Evolutionary conservation across 2,113 vertebrate species (phyloP), one percentile per base, ranked within the genome.

Genomic region (Burhinus oedicnemus): DNA sequence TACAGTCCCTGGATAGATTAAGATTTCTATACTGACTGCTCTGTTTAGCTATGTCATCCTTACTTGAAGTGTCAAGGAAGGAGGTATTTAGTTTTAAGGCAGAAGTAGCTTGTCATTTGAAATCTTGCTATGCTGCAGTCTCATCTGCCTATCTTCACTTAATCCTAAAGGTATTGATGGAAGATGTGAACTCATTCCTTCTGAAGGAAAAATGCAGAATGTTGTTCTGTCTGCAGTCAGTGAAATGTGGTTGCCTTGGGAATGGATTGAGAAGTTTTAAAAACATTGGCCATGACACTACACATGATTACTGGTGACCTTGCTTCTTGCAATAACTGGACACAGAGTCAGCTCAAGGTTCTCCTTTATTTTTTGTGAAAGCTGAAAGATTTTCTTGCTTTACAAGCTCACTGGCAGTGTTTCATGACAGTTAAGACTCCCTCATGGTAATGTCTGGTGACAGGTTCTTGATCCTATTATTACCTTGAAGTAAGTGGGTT

Each of bases 251-350:
- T 40, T 94, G 20, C 18, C 32, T 69, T 76, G 75, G 57, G 30
- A 65, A 65, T 65, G 2, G 12, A 47, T 30, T 30, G 19, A 84
- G 32, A 38, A 40, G 4, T 36, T 86, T 57, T 47, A 20, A 36
- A 47, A 77, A 57, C 7, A 7, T 36, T 69, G 34, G 6, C 42
- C 13, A 2, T 65, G 30, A n/a, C 15, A 5, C 30, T 55, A 12
- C 17, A 45, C 3, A 0, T 29, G 27, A 42, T 83, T 79, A 25
- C 7, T 14, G 6, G 15, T 65, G 66, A 61, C 16, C 0, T 7
- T 40, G 6, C 8, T 69, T 22, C 26, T 55, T 80, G 26, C 17
- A 57, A 6, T 42, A 57, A 38, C 19, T 14, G 74, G 47, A 62
- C 11, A 64, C 22, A 66, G 68, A 49, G 9, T 8, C 9, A 62